Evolutionary conservation across 2,797 vertebrate species (phyloP).

Genomic region (Bryconaethiops microstoma): DNA sequence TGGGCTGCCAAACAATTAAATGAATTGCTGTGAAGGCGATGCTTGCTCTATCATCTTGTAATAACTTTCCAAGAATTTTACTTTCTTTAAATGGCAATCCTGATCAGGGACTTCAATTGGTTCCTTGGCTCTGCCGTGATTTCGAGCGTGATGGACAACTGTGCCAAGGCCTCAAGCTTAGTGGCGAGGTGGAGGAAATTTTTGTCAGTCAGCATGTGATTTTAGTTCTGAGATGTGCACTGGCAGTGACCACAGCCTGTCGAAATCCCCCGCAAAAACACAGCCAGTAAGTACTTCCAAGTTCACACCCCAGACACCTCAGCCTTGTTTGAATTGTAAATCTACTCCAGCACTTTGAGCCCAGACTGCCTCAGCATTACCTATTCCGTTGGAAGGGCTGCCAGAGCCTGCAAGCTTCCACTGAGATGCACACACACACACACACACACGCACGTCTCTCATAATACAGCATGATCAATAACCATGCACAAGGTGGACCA

Average conservation of each 20-base stretch:
- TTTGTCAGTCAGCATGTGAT: constrained; percentile 37
- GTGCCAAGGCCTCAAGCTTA: not conserved
- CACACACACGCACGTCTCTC: constrained; percentile 18
- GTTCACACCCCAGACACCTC: constrained; percentile 70
- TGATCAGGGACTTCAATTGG: not conserved
- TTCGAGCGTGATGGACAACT: not conserved
- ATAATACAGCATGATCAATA: constrained; percentile 35
- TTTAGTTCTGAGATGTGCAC: constrained; percentile 39
- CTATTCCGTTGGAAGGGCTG: constrained; percentile 82
- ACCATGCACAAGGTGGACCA: constrained; percentile 40
- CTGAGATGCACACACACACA: constrained; percentile 57
- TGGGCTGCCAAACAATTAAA: no score
- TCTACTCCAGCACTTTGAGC: constrained; percentile 72
- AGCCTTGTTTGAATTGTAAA: constrained; percentile 82
- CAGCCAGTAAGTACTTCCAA: constrained; percentile 67
- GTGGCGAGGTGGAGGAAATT: not conserved
- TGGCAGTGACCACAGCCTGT: constrained; percentile 59
- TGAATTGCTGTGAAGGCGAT: no score
- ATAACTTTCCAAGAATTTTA: no score
- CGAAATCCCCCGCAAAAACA: constrained; percentile 68
- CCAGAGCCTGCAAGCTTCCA: constrained; percentile 75
- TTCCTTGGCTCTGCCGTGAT: no score
- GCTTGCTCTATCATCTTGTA: no score
- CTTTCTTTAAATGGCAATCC: not conserved
- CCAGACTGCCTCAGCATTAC: constrained; percentile 74